phyloP scores from a whole-genome alignment of 2,797 vertebrate genomes.

The Xiphorhynchus erythropygius region DNA sequence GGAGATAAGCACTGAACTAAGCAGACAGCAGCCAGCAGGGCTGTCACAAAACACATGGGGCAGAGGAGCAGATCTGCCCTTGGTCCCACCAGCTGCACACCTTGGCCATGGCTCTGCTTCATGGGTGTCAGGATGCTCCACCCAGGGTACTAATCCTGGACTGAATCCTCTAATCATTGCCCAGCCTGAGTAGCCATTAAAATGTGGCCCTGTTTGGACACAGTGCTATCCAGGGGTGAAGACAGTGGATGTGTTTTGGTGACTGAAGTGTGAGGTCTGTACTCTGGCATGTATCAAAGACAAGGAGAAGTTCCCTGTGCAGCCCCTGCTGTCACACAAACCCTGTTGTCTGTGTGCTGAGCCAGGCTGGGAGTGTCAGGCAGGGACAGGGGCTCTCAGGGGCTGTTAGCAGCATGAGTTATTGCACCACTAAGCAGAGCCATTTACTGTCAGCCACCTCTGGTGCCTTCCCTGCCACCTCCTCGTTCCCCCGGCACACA shows the following conservation, averaged over 20 bases:
- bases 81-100: neutral
- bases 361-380: neutral
- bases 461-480: neutral
- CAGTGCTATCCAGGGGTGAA: accelerated
- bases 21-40: neutral
- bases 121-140: neutral
- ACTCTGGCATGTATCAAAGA: neutral
- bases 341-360: neutral
- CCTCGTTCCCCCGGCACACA: neutral
- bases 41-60: accelerated
- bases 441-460: neutral
- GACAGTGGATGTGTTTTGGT: accelerated
- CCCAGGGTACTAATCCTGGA: accelerated
- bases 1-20: neutral
- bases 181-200: neutral
- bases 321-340: neutral
- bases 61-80: neutral
- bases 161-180: neutral
- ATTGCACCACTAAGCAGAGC: neutral
- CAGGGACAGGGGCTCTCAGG: neutral
- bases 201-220: neutral
- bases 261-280: neutral
- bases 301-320: neutral
- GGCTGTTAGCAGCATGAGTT: neutral
- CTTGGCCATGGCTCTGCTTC: neutral